Base-by-base conservation (phyloP, 1,140 invertebrate species). In the Nomia melanderi region DNA sequence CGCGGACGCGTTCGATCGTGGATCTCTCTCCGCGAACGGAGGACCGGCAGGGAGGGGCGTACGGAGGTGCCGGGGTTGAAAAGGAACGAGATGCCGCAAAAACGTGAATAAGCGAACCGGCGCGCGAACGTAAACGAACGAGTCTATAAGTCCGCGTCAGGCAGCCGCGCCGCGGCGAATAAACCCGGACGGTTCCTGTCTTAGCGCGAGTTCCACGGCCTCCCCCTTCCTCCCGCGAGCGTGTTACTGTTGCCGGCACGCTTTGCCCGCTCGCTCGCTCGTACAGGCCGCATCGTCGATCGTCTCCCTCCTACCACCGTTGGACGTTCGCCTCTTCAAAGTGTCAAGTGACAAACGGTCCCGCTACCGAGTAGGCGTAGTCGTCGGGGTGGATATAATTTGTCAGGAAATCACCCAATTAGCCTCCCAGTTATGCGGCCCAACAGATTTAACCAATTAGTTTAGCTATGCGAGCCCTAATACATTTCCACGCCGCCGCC, bases 401-500 rank as follows among this genome's bases (percentile, higher is more conserved):
- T 92, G 91, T 92, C 91, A 92, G 90, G 90, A 90, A 92, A 92
- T 92, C 91, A 92, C 90, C 92, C 91, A 92, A 92, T 92, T 92
- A 92, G 92, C 91, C 91, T 91, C 85, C 89, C 87, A 91, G 91
- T 92, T 92, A 92, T 92, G 91, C 89, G 91, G 90, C 89, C 91
- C 91, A 91, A 91, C 92, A 92, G 92, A 92, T 92, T 92, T 92
- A 92, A 92, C 91, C 91, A 92, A 92, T 92, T 92, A 92, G 91
- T 92, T 92, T 90, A 90, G 91, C 89, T 91, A 92, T 91, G 91
- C 88, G 90, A 92, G 90, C 89, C 88, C 88, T 88, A 86, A 91
- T 91, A 91, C 89, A 91, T 92, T 90, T 91, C 86, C 87, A 88
- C 86, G 84, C 88, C 64, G 87, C 78, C 82, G 81, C 70, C 80